phyloP scores from a whole-genome alignment of 2,113 vertebrate species.

The Vombatus ursinus region DNA sequence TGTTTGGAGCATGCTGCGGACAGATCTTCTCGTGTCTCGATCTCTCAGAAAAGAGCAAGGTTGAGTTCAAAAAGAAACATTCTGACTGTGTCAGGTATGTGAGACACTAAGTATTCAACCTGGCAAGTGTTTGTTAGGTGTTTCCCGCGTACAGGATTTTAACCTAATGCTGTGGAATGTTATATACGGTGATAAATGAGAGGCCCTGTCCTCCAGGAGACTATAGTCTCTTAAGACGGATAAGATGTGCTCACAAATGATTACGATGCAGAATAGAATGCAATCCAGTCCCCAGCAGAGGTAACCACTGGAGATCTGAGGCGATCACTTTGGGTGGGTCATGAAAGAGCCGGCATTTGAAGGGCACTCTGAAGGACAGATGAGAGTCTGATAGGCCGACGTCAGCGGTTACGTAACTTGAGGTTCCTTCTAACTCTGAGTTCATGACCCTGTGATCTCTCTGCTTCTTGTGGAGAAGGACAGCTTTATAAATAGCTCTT shows the following conservation, averaged over 20 bases:
- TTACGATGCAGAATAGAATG: not conserved
- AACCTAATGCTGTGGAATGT: not conserved
- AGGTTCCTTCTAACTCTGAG: not conserved
- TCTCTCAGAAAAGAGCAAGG: not conserved
- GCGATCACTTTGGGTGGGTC: not conserved
- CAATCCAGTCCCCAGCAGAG: not conserved
- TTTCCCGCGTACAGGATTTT: no score
- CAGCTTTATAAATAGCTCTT: not conserved
- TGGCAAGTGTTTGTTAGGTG: not conserved
- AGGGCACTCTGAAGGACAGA: not conserved
- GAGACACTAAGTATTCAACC: not conserved
- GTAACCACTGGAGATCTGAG: not conserved
- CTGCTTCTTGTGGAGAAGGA: not conserved
- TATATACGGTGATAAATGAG: not conserved
- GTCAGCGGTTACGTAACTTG: not conserved
- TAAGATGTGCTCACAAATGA: not conserved
- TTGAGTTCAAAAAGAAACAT: not conserved
- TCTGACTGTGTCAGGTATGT: not conserved
- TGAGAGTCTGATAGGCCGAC: not conserved
- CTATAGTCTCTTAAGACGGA: not conserved
- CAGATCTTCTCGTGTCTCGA: not conserved
- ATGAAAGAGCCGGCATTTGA: not conserved
- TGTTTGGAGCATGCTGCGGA: not conserved
- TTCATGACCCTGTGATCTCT: not conserved
- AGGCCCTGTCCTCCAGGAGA: not conserved